Evolutionary conservation across 2,113 vertebrate species (phyloP), one percentile per base, ranked within the genome.

Genomic region (Istiophorus platypterus): DNA sequence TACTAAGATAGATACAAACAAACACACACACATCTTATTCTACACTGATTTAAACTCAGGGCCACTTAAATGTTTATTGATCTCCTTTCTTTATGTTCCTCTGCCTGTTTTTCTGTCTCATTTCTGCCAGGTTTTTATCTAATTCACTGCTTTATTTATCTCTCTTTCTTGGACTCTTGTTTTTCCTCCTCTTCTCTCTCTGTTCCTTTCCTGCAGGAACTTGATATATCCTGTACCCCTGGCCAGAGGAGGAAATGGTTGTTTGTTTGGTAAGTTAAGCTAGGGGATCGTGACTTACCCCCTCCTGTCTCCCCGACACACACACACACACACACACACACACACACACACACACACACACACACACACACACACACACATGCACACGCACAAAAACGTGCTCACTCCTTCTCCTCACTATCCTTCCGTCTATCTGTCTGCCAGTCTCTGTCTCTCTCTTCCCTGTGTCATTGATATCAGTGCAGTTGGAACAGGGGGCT

Each of bases 261-360:
- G 85, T 92, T 95, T 94, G 88, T 87, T 92, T 90, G 72, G 80
- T 91, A 80, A 81, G 39, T 84, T 85, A 74, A 88, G 67, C 78
- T 80, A 0, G 12, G 41, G 63, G 63, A 78, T 56, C 82, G 78
- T 91, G 78, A 91, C 86, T 91, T 77, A 78, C 76, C 80, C 86
- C 71, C 78, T 80, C 42, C 81, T 89, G 72, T 91, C 78, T 83
- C 73, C 51, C 64, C 71, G n/a, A 83, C 70, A 65, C 57, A 74
- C 45, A 61, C 70, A 47, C 49, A 52, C 47, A 27, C 54, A 49
- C 63, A 45, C 57, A 22, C 31, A 41, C 37, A 31, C 52, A 49
- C 52, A 58, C 49, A 58, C 65, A 47, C n/a, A 24, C 76, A 72
- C 57, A 52, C 31, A 29, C 11, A 34, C 54, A 63, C 37, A 70